Base-by-base conservation (phyloP, 1,140 invertebrate genomes). In the Paraescarpia echinospica region DNA sequence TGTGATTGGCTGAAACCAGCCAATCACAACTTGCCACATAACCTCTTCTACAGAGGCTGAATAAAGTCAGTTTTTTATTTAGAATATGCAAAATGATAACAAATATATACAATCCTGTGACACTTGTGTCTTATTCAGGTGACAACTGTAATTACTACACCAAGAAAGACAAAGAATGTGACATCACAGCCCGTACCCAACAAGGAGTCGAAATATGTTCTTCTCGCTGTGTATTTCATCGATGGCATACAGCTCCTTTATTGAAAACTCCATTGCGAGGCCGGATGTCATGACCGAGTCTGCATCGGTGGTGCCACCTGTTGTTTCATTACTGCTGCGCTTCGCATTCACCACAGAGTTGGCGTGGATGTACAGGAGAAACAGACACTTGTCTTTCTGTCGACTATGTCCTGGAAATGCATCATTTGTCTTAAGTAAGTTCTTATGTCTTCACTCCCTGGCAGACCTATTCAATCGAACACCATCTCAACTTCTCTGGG, bases 161-260 rank as follows among this genome's bases (percentile, higher is more conserved):
- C 27, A 31, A 9, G 48, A 51, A 51, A 51, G 48, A 18, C 48
- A 51, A 18, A 77, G 59, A 77, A 77, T 77, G 41, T 92, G 51
- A 41, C n/a, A 33, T 48, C 34, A 33, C 41, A 6, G 41, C 22
- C 93, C 94, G 93, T 94, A 96, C 95, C 94, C 94, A 27, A 96
- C 95, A n/a, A 96, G 93, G 14, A 99, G 96, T 92, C 97, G 96
- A 94, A 98, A 98, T 18, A 98, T 96, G 95, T 98, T 97, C 41
- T 97, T 96, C 94, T 97, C 97, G 93, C 97, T 97, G 95, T 98
- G 97, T 93, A 99, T 98, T 96, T 98, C 97, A 97, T 98, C 94
- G 51, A 96, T 95, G 41, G 95, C 95, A 94, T 95, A 96, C 18
- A 96, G 93, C 92, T 96, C 96, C 93, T 96, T 96, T 92, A 96